Conservation (phyloP, 2,797 vertebrate genomes). For the Melanotaenia trifasciata region DNA sequence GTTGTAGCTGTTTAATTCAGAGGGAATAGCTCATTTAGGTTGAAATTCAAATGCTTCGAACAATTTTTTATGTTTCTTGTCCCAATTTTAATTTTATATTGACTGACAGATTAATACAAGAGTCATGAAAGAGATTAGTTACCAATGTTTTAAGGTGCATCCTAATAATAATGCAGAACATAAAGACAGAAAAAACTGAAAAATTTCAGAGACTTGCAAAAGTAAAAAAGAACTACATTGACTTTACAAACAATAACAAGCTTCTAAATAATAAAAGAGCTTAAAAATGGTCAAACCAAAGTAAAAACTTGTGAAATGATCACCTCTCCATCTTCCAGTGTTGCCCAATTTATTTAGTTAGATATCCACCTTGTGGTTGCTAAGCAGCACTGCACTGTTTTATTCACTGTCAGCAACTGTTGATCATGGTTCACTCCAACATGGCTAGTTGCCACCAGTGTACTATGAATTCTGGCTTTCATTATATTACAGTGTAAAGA, state of each 20-base stretch:
- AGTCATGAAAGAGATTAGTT: not conserved
- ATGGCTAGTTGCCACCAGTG: not conserved
- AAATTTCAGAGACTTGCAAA: not conserved
- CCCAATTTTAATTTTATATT: not conserved
- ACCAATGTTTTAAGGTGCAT: not conserved
- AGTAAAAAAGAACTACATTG: too few species aligned
- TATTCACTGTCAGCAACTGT: not conserved
- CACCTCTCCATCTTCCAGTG: not conserved
- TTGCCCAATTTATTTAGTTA: constrained; percentile 50
- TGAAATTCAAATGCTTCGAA: not conserved
- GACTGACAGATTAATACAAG: not conserved
- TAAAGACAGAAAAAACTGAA: not conserved
- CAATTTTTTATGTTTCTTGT: not conserved
- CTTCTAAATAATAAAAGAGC: not conserved
- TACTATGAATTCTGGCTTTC: not conserved
- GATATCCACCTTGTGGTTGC: constrained; percentile 74
- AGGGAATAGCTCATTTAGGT: not conserved
- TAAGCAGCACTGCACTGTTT: constrained; percentile 37
- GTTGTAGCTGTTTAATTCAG: not conserved
- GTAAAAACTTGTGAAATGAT: not conserved
- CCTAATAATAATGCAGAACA: not conserved
- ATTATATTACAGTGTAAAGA: not conserved
- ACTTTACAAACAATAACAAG: too few species aligned
- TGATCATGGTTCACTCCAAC: not conserved
- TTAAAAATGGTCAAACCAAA: not conserved